These are phyloP conservation scores for Fragum whitleyi DNA, from an alignment of 2,888 invertebrate species.

Conservation along the genomic window DNA sequence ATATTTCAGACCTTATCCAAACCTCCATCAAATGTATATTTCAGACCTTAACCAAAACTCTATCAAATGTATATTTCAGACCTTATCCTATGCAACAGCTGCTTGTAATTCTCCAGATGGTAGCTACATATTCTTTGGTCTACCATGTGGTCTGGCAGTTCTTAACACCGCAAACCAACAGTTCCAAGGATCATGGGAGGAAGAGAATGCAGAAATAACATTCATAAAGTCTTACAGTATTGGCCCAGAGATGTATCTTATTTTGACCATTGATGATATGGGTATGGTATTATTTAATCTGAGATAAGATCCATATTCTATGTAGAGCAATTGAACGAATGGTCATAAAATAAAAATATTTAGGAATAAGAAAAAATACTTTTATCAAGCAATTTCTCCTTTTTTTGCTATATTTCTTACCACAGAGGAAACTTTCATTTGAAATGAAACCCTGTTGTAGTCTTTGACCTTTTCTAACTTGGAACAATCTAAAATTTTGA, in stretches of 20 bases:
- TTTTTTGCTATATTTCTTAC: neutral
- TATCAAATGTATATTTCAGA: constrained; percentile 60
- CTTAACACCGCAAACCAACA: constrained; percentile 74
- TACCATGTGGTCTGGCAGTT: constrained; percentile 77
- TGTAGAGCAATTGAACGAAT: neutral
- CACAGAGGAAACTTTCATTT: too few relatives aligned
- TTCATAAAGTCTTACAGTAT: constrained; percentile 69
- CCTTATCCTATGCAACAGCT: constrained; percentile 70
- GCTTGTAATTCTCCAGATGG: constrained; percentile 79
- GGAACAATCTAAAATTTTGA: too few relatives aligned
- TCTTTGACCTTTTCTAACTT: too few relatives aligned
- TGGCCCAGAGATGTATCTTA: constrained; percentile 72
- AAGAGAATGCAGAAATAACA: constrained; percentile 77
- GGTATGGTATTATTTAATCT: constrained; percentile 72
- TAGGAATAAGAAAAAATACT: neutral
- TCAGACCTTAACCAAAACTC: too few relatives aligned
- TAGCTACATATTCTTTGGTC: constrained; percentile 78
- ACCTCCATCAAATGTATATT: too few relatives aligned
- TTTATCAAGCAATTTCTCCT: neutral
- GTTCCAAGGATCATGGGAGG: constrained; percentile 76
- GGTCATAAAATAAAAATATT: too few relatives aligned
- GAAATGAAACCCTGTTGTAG: too few relatives aligned
- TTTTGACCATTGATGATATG: constrained; percentile 81
- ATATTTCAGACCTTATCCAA: too few relatives aligned
- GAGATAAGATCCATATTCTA: neutral